Base-by-base conservation (phyloP, 1,140 invertebrate genomes). In the Psix sp. region DNA sequence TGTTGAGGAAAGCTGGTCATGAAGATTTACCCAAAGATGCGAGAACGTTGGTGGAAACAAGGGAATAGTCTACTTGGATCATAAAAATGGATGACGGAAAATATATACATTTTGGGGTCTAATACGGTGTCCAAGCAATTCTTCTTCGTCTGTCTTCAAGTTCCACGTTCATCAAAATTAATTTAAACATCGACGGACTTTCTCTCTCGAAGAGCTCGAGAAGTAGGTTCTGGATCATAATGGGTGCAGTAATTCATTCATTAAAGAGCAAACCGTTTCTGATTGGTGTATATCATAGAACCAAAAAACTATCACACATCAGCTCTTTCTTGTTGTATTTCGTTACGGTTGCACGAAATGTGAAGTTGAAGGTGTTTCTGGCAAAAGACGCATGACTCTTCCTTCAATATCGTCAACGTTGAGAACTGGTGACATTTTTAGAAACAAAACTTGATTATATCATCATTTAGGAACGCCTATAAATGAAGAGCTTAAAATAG, bases 391-490 rank as follows among this genome's bases (percentile, higher is more conserved):
- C 2, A 35, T 35, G 33, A 35, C 33, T 35, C 13, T 35, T 13
- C 33, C 33, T 2, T 35, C 33, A 13, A 11, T 35, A 13, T 13
- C 33, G 2, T 10, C 1, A 13, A 10, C 2, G 11, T 35, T 35
- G 11, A 35, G 33, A 11, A 35, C 33, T 13, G 6, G 13, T 13
- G 33, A 35, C 5, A 13, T 11, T 13, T 35, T 35, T 35, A 10
- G 33, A 14, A 35, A 35, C 33, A 35, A 35, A 11, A 11, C 5
- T 13, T 11, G 13, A 14, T 2, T 11, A 1, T 2, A 2, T 2
- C 33, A 35, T 35, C 33, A 35, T 35, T 35, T 35, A 35, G 33
- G 33, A 35, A 35, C 33, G 11, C 13, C 33, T 13, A 13, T 35
- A 6, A 35, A 13, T 10, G 11, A 6, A 13, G 6, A 35, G 13